phyloP scores from a whole-genome alignment of 2,797 vertebrate species.

The Anguilla marmorata region DNA sequence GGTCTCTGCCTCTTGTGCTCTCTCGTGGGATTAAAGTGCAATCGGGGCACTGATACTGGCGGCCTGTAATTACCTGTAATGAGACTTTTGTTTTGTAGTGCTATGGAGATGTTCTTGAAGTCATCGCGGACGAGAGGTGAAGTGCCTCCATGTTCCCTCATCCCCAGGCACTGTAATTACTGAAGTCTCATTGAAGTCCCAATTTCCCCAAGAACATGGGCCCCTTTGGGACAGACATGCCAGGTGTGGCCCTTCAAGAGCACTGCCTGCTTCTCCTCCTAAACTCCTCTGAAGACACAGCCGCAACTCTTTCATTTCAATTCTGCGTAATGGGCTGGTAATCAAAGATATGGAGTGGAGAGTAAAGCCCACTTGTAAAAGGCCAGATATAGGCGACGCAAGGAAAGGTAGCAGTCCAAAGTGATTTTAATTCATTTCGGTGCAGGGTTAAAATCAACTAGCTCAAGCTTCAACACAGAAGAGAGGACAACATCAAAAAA shows the following conservation, averaged over 20 bases:
- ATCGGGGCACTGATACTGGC: constrained; percentile 71
- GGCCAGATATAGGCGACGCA: background rate
- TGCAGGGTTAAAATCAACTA: constrained; percentile 16
- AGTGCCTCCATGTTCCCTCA: constrained; percentile 70
- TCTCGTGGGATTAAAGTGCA: constrained; percentile 66
- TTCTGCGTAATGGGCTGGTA: constrained; percentile 71
- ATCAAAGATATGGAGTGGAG: constrained; percentile 1
- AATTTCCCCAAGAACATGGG: constrained; percentile 78
- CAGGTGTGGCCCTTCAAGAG: constrained; percentile 82
- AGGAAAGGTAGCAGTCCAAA: constrained; percentile 47
- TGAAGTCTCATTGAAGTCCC: constrained; percentile 92
- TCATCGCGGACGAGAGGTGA: constrained; percentile 77
- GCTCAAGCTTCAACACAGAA: background rate
- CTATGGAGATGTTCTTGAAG: constrained; percentile 92
- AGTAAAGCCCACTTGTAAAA: background rate
- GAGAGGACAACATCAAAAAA: background rate
- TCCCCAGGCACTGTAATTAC: constrained; percentile 91
- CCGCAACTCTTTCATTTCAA: constrained; percentile 88
- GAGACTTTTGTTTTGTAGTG: constrained; percentile 91
- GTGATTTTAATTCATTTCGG: constrained; percentile 58
- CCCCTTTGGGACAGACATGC: constrained; percentile 67
- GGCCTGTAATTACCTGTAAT: constrained; percentile 93
- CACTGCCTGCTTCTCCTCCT: constrained; percentile 64
- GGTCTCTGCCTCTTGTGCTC: constrained; percentile 39
- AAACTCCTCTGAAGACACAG: constrained; percentile 77